Conservation (phyloP, 2,888 invertebrate species). For the Eupithecia subfuscata region DNA sequence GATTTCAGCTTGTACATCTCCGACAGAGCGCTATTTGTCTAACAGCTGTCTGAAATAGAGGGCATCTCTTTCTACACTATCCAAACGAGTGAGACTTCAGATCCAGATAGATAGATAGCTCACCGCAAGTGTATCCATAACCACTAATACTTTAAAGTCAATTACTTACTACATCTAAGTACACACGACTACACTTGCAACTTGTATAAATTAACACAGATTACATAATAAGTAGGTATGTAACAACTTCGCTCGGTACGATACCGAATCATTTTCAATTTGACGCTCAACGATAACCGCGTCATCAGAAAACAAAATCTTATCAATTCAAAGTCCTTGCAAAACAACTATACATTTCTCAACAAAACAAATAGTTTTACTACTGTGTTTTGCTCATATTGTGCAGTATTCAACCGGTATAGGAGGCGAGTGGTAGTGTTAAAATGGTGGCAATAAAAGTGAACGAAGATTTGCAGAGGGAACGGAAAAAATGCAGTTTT, state of each 20-base stretch:
- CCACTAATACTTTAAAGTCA: neutral
- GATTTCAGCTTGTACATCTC: too few relatives aligned
- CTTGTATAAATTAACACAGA: neutral
- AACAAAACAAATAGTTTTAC: neutral
- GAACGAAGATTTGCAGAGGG: conserved; percentile 87
- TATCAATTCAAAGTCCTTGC: conserved; percentile 7
- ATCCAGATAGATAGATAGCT: too few relatives aligned
- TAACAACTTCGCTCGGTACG: neutral
- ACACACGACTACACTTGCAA: neutral
- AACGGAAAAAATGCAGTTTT: conserved; percentile 88
- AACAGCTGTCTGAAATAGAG: too few relatives aligned
- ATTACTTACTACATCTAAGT: neutral
- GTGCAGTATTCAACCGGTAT: conserved; percentile 4
- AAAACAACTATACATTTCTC: neutral
- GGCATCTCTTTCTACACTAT: too few relatives aligned
- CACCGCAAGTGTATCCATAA: too few relatives aligned
- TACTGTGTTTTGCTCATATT: neutral
- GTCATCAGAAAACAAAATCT: conserved; percentile 7
- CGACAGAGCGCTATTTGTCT: too few relatives aligned
- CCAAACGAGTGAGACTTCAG: too few relatives aligned
- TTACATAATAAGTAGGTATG: neutral
- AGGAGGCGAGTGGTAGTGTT: neutral
- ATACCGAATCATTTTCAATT: neutral
- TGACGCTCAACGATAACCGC: neutral
- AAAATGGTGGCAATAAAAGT: conserved; percentile 58